These are phyloP conservation scores for Alloscopus bannaensis DNA, from an alignment of 2,888 invertebrate species.

Conservation along the genomic window DNA sequence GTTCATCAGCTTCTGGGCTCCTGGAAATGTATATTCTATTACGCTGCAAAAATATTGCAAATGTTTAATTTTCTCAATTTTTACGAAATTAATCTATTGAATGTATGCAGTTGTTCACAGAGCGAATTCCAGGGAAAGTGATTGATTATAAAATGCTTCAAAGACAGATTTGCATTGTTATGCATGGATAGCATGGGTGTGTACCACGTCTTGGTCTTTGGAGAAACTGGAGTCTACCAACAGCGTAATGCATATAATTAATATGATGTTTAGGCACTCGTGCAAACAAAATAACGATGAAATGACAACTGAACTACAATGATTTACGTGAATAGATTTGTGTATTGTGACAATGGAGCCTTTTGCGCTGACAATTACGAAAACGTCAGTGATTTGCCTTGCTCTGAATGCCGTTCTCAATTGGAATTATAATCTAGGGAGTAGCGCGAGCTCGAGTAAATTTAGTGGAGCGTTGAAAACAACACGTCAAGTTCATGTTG, in stretches of 20 bases:
- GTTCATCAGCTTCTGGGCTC: conserved; percentile 43
- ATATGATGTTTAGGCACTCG: too few species aligned
- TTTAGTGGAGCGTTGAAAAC: conserved; percentile 34
- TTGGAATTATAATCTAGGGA: conserved; percentile 46
- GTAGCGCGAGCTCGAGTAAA: conserved; percentile 19
- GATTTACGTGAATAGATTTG: conserved; percentile 14
- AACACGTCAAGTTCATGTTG: conserved; percentile 51
- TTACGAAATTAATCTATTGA: too few species aligned
- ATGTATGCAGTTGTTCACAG: conserved; percentile 26
- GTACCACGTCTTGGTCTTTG: conserved; percentile 40
- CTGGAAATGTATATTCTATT: too few species aligned
- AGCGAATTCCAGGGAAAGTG: conserved; percentile 46
- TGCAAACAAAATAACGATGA: conserved; percentile 1
- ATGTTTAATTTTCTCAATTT: too few species aligned
- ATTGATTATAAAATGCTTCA: conserved; percentile 43
- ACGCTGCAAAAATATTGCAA: too few species aligned
- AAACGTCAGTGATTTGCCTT: conserved; percentile 43
- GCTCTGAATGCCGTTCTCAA: conserved; percentile 46
- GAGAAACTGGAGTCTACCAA: conserved; percentile 21
- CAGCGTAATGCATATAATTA: conserved; percentile 31
- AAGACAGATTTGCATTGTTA: conserved; percentile 38
- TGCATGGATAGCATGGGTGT: conserved; percentile 47
- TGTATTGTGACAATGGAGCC: conserved; percentile 49
- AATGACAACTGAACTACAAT: too few species aligned
- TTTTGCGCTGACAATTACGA: conserved; percentile 45